These are phyloP conservation scores for Syndactyla subalaris DNA, from an alignment of 2,797 vertebrate species.

Conservation along the genomic window DNA sequence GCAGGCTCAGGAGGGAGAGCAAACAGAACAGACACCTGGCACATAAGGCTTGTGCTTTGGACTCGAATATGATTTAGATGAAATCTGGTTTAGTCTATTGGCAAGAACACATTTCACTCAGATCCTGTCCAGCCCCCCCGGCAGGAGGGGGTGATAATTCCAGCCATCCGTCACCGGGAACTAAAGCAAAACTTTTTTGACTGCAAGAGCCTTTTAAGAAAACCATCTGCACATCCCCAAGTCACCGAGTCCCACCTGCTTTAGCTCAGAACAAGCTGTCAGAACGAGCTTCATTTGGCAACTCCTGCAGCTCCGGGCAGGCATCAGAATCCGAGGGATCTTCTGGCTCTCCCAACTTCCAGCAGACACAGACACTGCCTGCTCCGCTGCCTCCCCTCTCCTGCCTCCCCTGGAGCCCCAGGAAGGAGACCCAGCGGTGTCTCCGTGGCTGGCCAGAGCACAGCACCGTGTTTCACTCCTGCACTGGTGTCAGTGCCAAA, in stretches of 20 bases:
- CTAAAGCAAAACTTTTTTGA: background rate
- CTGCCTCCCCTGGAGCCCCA: background rate
- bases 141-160: background rate
- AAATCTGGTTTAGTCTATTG: background rate
- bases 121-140: background rate
- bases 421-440: background rate
- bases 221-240: background rate
- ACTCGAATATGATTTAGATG: background rate
- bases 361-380: fast-evolving
- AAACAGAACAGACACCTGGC: background rate
- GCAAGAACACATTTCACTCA: background rate
- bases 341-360: background rate
- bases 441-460: background rate
- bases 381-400: background rate
- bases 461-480: background rate
- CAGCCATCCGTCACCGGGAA: background rate
- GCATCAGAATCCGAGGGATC: background rate
- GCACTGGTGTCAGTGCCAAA: background rate
- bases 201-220: background rate
- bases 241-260: background rate
- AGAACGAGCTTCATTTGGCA: background rate
- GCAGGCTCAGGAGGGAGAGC: background rate
- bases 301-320: background rate
- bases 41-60: background rate
- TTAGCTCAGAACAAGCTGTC: background rate